phyloP scores from a whole-genome alignment of 2,113 vertebrate genomes.

The Paracanthobrama guichenoti region DNA sequence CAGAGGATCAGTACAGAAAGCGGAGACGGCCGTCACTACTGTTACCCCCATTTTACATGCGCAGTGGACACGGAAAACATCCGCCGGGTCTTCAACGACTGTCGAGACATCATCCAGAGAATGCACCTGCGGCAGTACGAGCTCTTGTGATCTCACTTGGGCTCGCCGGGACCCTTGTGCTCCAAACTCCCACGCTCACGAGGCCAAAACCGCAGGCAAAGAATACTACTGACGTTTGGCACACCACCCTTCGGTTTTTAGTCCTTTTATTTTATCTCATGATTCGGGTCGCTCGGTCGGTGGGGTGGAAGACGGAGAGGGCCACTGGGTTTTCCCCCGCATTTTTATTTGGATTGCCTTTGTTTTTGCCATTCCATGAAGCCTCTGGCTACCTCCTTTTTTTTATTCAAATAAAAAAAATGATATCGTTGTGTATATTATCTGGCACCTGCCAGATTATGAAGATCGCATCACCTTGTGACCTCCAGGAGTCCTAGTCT shows the following conservation, averaged over 20 bases:
- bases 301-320: constrained; percentile 52
- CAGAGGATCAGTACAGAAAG: constrained; percentile 98
- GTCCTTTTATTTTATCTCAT: constrained; percentile 53
- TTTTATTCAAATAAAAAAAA: constrained; percentile 23
- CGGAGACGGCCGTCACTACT: constrained; percentile 94
- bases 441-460: constrained; percentile 39
- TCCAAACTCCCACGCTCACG: constrained; percentile 46
- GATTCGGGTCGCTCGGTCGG: neutral
- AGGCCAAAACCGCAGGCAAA: constrained; percentile 71
- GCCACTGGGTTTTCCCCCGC: neutral
- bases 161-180: constrained; percentile 39
- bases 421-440: constrained; percentile 27
- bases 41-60: constrained; percentile 98
- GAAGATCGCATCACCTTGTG: constrained; percentile 54
- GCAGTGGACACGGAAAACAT: constrained; percentile 99
- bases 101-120: constrained; percentile 97
- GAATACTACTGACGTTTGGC: constrained; percentile 84
- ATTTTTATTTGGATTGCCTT: constrained; percentile 44
- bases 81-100: constrained; percentile 97
- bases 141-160: constrained; percentile 87
- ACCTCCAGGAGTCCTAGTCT: constrained; percentile 45
- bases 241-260: constrained; percentile 78
- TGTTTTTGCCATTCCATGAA: constrained; percentile 85
- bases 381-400: constrained; percentile 87
- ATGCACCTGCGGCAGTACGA: constrained; percentile 99